Evolutionary conservation across 2,888 invertebrate genomes (phyloP).

Genomic region (Meliscaeva auricollis): DNA sequence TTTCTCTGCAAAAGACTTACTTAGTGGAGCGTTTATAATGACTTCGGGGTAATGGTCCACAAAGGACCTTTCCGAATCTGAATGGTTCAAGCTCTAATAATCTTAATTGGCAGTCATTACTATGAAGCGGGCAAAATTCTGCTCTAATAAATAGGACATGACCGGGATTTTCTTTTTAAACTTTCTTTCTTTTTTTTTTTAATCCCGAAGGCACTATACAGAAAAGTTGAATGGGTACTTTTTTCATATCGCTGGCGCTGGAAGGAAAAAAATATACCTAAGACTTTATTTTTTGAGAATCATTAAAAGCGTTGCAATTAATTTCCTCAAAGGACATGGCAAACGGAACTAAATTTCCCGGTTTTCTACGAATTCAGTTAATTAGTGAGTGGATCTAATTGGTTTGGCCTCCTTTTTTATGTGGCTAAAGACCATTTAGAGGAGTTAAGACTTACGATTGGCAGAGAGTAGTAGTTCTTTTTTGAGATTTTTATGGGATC

Average conservation of each 20-base stretch:
- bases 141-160: conserved; percentile 6
- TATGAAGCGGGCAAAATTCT: background rate
- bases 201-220: conserved; percentile 48
- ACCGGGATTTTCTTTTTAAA: conserved; percentile 44
- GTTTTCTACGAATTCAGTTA: conserved; percentile 63
- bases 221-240: background rate
- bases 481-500: background rate
- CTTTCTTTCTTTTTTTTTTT: conserved; percentile 38
- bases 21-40: conserved; percentile 62
- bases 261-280: conserved; percentile 28
- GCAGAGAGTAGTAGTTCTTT: conserved; percentile 3
- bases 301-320: conserved; percentile 63
- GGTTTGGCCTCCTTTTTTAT: conserved; percentile 61
- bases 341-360: conserved; percentile 36
- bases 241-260: background rate
- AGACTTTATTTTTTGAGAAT: conserved; percentile 36
- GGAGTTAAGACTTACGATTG: background rate
- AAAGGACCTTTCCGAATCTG: conserved; percentile 79
- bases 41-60: conserved; percentile 80
- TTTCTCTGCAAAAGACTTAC: conserved; percentile 19
- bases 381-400: conserved; percentile 71
- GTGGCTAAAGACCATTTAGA: conserved; percentile 40
- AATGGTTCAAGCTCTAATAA: conserved; percentile 82
- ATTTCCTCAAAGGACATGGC: conserved; percentile 42
- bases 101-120: conserved; percentile 80